Conservation (phyloP, 1,140 invertebrate genomes). For the Drosophila kurseongensis region DNA sequence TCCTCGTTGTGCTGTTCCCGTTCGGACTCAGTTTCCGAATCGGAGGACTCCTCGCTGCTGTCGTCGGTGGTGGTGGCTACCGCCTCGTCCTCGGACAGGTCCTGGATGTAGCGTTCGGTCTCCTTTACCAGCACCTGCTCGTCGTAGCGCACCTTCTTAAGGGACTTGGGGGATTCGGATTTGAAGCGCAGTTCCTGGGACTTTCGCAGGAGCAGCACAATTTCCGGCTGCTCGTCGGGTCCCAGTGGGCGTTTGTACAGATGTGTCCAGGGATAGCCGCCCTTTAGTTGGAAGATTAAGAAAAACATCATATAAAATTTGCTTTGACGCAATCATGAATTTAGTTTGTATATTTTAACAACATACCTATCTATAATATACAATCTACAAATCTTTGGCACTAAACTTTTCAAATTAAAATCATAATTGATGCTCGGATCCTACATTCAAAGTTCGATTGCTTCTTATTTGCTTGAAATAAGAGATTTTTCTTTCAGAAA, state of each 20-base stretch:
- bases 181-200: conserved; percentile 80
- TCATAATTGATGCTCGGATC: too few relatives aligned
- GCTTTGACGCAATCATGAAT: too few relatives aligned
- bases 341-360: too few relatives aligned
- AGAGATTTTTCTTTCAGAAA: not conserved
- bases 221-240: conserved; percentile 85
- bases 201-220: conserved; percentile 78
- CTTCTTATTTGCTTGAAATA: too few relatives aligned
- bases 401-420: not conserved
- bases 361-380: too few relatives aligned
- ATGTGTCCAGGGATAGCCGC: conserved; percentile 90
- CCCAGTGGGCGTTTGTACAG: conserved; percentile 86
- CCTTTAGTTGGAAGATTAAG: conserved; percentile 66
- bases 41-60: conserved; percentile 61
- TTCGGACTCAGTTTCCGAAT: conserved; percentile 60
- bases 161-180: conserved; percentile 81
- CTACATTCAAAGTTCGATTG: too few relatives aligned
- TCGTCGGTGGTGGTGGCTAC: conserved; percentile 52
- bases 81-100: conserved; percentile 76
- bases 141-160: conserved; percentile 82
- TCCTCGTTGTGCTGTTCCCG: conserved; percentile 68
- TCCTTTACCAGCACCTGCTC: conserved; percentile 80
- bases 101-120: conserved; percentile 82
- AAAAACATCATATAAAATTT: not conserved
- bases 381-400: not conserved